Conservation (phyloP, 2,797 vertebrate genomes). For the Margarornis squamiger region DNA sequence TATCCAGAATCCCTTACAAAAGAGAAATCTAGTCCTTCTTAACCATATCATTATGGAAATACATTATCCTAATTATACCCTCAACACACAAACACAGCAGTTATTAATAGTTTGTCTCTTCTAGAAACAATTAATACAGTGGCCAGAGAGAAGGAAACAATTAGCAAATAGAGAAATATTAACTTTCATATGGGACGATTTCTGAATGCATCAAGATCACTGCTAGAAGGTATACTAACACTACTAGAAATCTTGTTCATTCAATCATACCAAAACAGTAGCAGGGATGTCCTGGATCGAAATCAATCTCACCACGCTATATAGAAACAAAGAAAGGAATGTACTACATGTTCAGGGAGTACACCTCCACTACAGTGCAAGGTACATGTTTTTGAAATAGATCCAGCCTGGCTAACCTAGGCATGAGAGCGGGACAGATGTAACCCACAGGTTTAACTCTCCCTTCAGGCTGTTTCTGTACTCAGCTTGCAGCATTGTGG, state of each 20-base stretch:
- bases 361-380: background rate
- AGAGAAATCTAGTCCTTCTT: background rate
- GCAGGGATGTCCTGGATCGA: background rate
- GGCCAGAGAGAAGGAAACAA: constrained; percentile 23
- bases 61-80: constrained; percentile 5
- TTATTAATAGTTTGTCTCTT: background rate
- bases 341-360: background rate
- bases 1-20: constrained; percentile 17
- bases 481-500: background rate
- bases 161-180: background rate
- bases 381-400: background rate
- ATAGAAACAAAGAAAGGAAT: background rate
- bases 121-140: background rate
- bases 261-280: background rate
- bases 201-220: background rate
- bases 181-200: background rate
- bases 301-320: background rate
- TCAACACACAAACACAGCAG: background rate
- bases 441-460: background rate
- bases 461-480: background rate
- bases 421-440: background rate
- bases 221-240: background rate
- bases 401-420: background rate
- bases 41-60: background rate
- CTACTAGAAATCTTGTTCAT: background rate